Evolutionary conservation across 2,888 invertebrate genomes (phyloP), one percentile per base, ranked within the genome.

Genomic region (Mimumesa dahlbomi): DNA sequence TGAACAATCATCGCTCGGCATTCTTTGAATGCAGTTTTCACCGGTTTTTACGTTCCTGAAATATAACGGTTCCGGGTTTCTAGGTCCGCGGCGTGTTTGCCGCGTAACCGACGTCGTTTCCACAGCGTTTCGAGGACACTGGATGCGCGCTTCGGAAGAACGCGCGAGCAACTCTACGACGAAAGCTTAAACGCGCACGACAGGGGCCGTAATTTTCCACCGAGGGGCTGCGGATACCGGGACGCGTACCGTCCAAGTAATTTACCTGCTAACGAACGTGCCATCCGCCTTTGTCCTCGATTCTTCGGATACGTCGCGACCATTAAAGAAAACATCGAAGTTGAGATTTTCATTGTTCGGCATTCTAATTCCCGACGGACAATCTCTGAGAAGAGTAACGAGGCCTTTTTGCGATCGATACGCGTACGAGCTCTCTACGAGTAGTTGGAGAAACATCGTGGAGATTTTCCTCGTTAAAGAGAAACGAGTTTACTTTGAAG

Each of bases 81-180:
- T n/a, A 45, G 22, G 31, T 36, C 21, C 16, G 38, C 16, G 9
- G 16, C 45, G 9, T 49, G 63, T 40, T 40, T 9, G 21, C n/a
- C 1, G 38, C 21, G 5, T 16, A 34, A 16, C 42, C 31, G 13
- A 22, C 43, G 49, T 34, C 57, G 63, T 63, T 43, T 49, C n/a
- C 34, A 57, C 42, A 43, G 7, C 21, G 11, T 43, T 66, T 36
- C 54, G 48, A 49, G 48, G 34, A 43, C 53, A 16, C 48, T 53
- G 5, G 21, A 16, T 11, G 16, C 22, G 31, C 34, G 48, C 34
- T n/a, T 36, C 11, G 48, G 42, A 63, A 53, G 45, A 62, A 48
- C 34, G 40, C 43, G 25, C n/a, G 25, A 14, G 18, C 16, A 16
- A 19, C 19, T 5, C 31, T 29, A 49, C 21, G 18, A 22, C 22